These are phyloP conservation scores for Enteromius viviparus DNA, from an alignment of 2,797 vertebrate species.

Conservation along the genomic window DNA sequence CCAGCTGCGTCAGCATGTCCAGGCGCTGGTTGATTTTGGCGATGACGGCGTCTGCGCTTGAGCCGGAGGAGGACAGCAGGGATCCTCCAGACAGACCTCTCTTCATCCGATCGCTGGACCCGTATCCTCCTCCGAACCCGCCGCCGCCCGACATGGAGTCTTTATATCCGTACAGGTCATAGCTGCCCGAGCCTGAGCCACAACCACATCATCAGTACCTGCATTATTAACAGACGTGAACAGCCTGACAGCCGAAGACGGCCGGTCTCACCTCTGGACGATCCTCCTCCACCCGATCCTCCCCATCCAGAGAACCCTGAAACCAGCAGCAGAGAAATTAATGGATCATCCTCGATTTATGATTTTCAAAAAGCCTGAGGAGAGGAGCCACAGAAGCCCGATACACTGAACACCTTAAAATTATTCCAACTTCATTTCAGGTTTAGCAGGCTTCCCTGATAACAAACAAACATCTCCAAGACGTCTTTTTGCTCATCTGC, in stretches of 20 bases:
- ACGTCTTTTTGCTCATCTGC: too few relatives aligned
- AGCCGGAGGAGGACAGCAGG: constrained; percentile 71
- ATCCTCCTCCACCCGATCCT: constrained; percentile 66
- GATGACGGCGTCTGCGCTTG: constrained; percentile 83
- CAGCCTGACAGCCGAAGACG: background rate
- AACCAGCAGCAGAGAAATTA: background rate
- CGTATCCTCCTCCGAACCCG: constrained; percentile 76
- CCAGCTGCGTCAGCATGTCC: constrained; percentile 88
- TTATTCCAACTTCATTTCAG: background rate
- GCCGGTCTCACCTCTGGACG: constrained; percentile 73
- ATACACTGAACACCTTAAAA: too few relatives aligned
- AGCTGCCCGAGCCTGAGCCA: constrained; percentile 81
- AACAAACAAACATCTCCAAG: too few relatives aligned
- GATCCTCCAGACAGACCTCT: constrained; percentile 74
- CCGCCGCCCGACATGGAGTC: constrained; percentile 75
- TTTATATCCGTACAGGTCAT: constrained; percentile 85
- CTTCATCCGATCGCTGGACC: constrained; percentile 78
- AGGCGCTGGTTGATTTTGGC: constrained; percentile 90
- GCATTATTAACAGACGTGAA: background rate
- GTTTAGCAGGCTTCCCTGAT: too few relatives aligned
- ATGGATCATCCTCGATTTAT: too few relatives aligned
- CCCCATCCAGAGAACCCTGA: constrained; percentile 82
- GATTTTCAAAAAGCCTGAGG: too few relatives aligned
- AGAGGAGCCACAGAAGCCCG: too few relatives aligned
- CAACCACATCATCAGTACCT: background rate